phyloP scores from a whole-genome alignment of 2,888 invertebrate genomes.

The Drosophila greeni region DNA sequence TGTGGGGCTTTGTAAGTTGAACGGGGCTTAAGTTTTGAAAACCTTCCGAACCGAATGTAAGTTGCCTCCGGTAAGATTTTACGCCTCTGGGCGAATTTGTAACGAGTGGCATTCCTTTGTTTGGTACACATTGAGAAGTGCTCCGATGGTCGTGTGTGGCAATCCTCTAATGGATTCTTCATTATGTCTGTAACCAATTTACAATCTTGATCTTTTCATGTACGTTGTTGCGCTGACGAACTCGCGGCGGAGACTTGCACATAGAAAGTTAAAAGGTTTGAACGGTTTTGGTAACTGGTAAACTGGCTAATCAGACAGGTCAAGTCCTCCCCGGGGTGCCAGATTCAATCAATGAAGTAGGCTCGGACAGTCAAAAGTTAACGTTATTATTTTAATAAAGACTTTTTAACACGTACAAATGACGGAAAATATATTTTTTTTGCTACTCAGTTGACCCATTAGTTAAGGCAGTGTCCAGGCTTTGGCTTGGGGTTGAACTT shows the following conservation, averaged over 20 bases:
- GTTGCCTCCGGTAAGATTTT: conserved; percentile 41
- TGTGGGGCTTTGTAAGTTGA: conserved; percentile 40
- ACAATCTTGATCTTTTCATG: conserved; percentile 65
- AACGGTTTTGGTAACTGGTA: conserved; percentile 48
- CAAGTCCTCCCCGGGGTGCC: conserved; percentile 12
- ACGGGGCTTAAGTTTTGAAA: conserved; percentile 24
- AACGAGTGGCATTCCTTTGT: conserved; percentile 32
- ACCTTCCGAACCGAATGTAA: conserved; percentile 29
- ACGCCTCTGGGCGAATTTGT: conserved; percentile 16
- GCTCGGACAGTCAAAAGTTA: neutral
- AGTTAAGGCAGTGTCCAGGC: neutral
- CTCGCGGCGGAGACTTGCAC: conserved; percentile 31
- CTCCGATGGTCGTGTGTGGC: conserved; percentile 29
- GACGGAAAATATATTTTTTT: neutral
- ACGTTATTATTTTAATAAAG: conserved; percentile 12
- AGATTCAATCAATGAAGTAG: neutral
- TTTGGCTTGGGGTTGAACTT: neutral
- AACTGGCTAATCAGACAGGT: conserved; percentile 9
- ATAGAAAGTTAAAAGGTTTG: conserved; percentile 53
- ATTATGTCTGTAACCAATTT: conserved; percentile 57
- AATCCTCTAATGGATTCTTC: conserved; percentile 17
- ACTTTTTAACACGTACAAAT: neutral
- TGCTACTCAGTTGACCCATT: neutral
- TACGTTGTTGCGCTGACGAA: conserved; percentile 47
- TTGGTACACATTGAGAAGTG: conserved; percentile 42